These are phyloP conservation scores for Anguilla rostrata DNA, from an alignment of 2,113 vertebrate genomes.

Conservation along the genomic window DNA sequence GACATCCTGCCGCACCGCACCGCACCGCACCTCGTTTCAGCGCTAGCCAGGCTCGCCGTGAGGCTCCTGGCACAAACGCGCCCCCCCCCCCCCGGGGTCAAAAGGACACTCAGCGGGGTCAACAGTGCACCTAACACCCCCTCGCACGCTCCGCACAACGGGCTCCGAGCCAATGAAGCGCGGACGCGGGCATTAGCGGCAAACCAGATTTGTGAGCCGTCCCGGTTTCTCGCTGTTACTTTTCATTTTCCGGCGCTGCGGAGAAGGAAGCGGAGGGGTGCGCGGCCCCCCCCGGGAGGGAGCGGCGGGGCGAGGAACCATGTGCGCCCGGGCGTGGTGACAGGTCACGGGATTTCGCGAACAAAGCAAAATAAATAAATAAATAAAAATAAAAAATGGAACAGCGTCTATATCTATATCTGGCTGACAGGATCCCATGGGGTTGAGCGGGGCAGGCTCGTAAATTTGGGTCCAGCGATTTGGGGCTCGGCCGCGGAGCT, in stretches of 20 bases:
- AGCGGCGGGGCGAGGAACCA: background rate
- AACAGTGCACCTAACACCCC: background rate
- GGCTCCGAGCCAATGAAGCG: background rate
- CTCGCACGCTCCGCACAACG: background rate
- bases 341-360: background rate
- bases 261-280: background rate
- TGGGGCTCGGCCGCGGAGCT: slow-evolving; percentile 25
- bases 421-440: background rate
- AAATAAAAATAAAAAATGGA: no score
- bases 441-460: background rate
- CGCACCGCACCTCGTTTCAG: background rate
- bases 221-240: background rate
- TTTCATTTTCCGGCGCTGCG: background rate
- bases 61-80: background rate
- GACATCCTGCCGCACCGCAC: background rate
- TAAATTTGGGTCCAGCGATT: slow-evolving; percentile 9
- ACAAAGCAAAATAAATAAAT: background rate
- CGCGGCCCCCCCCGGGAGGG: no score
- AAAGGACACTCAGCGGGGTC: background rate
- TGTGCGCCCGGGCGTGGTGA: background rate
- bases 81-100: background rate
- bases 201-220: background rate
- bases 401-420: background rate
- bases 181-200: background rate
- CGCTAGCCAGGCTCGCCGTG: background rate